phyloP scores from a whole-genome alignment of 2,888 invertebrate genomes.

The Tetheella fluctuosa region DNA sequence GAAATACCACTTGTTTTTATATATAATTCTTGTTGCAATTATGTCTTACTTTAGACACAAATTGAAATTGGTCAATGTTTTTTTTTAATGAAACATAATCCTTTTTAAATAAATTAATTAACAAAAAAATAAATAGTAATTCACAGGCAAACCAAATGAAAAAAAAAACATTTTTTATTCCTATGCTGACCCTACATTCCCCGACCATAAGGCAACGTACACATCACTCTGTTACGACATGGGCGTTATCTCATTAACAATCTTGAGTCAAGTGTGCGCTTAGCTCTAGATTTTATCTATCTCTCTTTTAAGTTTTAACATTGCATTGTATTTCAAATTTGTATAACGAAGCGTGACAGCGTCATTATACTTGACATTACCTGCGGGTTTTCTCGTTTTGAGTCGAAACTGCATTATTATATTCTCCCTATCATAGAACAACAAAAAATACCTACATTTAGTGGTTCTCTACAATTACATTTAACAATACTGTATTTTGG shows the following conservation, averaged over 20 bases:
- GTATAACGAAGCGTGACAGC: not conserved
- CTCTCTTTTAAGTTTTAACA: not conserved
- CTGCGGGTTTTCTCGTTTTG: too few relatives aligned
- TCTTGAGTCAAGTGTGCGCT: conserved; percentile 46
- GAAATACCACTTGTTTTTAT: not conserved
- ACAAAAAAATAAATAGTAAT: too few relatives aligned
- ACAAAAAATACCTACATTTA: too few relatives aligned
- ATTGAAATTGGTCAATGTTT: not conserved
- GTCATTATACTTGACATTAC: too few relatives aligned
- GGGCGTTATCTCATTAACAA: conserved; percentile 66
- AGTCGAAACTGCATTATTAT: too few relatives aligned
- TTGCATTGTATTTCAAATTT: not conserved
- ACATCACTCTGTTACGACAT: conserved; percentile 58
- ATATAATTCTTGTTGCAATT: not conserved
- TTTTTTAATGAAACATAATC: too few relatives aligned
- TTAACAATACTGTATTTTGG: too few relatives aligned
- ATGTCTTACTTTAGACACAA: not conserved
- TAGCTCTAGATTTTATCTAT: conserved; percentile 13
- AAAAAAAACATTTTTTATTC: conserved; percentile 20
- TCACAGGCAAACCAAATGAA: too few relatives aligned
- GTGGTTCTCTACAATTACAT: too few relatives aligned
- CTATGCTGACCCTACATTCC: conserved; percentile 29
- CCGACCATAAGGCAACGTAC: conserved; percentile 45
- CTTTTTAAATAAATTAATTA: too few relatives aligned
- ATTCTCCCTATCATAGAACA: too few relatives aligned